phyloP scores from a whole-genome alignment of 2,797 vertebrate species.

The Tarsius wallacei region DNA sequence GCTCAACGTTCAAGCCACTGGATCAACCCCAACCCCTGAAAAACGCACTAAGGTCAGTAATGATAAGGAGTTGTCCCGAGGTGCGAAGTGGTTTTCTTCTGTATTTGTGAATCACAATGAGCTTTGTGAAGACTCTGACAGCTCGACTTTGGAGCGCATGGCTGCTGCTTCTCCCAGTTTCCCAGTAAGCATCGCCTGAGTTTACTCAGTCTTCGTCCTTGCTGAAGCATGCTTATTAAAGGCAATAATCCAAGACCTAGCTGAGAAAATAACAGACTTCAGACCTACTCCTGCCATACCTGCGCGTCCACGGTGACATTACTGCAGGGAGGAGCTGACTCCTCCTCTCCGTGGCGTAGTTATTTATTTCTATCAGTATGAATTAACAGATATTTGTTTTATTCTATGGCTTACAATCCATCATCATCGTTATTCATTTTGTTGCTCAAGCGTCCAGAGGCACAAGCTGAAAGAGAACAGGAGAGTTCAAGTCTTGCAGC shows the following conservation, averaged over 20 bases:
- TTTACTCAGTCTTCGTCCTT: constrained; percentile 39
- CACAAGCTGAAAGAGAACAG: constrained; percentile 40
- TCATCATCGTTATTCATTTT: not conserved
- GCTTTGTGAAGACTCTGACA: constrained; percentile 19
- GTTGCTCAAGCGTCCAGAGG: not conserved
- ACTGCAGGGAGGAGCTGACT: not conserved
- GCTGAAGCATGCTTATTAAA: constrained; percentile 66
- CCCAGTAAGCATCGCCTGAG: constrained; percentile 55
- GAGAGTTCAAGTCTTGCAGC: constrained; percentile 5
- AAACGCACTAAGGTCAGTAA: constrained; percentile 18
- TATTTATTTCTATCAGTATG: not conserved
- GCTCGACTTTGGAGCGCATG: not conserved
- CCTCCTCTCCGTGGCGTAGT: not conserved
- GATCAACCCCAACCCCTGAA: not conserved
- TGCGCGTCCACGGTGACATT: not conserved
- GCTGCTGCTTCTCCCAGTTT: constrained; percentile 19
- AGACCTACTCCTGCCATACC: not conserved
- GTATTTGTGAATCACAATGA: constrained; percentile 50
- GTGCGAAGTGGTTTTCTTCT: constrained; percentile 15
- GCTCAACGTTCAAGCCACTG: not conserved
- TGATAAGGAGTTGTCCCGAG: not conserved
- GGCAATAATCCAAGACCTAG: constrained; percentile 60
- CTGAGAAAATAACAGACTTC: not conserved
- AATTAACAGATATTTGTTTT: not conserved
- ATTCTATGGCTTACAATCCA: not conserved